Conservation (phyloP, 1,140 invertebrate species). For the Trichonephila inaurata region DNA sequence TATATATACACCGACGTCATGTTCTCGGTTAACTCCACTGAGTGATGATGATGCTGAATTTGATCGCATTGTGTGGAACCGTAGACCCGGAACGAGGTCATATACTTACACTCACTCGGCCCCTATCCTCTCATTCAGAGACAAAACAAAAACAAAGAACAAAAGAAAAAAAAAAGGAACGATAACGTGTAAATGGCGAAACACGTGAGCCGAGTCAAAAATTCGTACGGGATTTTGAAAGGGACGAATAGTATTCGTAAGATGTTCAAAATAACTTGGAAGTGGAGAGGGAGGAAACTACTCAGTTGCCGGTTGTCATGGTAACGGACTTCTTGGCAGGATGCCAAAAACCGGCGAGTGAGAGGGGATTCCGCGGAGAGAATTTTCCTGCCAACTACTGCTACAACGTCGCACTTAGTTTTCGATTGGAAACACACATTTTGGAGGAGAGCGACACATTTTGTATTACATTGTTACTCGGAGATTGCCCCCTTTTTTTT, state of each 20-base stretch:
- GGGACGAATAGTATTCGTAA: slow-evolving; percentile 38
- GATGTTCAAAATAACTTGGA: slow-evolving; percentile 66
- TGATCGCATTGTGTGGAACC: slow-evolving; percentile 53
- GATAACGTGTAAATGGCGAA: slow-evolving; percentile 46
- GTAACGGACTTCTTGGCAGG: slow-evolving; percentile 54
- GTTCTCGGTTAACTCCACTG: background rate
- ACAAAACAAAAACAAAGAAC: background rate
- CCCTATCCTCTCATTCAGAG: slow-evolving; percentile 23
- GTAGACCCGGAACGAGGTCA: slow-evolving; percentile 52
- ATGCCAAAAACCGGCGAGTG: slow-evolving; percentile 39
- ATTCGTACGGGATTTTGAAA: background rate
- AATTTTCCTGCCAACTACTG: slow-evolving; percentile 9
- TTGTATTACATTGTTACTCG: slow-evolving; percentile 19
- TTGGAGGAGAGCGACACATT: background rate
- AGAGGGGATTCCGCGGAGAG: background rate
- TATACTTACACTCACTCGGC: background rate
- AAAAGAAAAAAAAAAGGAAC: background rate
- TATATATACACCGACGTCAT: background rate
- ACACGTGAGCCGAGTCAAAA: slow-evolving; percentile 50
- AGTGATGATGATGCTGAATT: slow-evolving; percentile 8
- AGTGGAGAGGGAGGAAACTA: slow-evolving; percentile 22
- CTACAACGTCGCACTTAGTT: slow-evolving; percentile 38
- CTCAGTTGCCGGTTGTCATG: slow-evolving; percentile 54
- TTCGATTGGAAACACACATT: slow-evolving; percentile 49
- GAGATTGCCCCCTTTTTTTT: background rate